phyloP scores from a whole-genome alignment of 2,888 invertebrate species.

The Pseudanteris insignis region DNA sequence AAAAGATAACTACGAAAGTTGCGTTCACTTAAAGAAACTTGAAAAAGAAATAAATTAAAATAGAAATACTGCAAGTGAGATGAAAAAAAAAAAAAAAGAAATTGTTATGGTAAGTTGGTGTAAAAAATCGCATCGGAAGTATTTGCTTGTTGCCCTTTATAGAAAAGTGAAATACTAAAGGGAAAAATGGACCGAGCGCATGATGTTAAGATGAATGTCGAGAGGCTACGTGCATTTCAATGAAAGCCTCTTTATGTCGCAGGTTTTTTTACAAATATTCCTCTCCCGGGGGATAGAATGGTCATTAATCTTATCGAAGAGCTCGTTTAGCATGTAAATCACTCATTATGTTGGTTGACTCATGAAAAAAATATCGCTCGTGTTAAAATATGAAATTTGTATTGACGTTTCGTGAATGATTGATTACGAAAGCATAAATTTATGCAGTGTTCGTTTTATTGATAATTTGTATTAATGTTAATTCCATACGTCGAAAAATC shows the following conservation, averaged over 20 bases:
- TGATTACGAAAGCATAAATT: constrained; percentile 8
- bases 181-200: constrained; percentile 34
- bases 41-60: too few species aligned
- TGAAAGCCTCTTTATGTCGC: constrained; percentile 42
- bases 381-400: constrained; percentile 16
- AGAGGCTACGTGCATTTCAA: constrained; percentile 38
- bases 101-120: too few species aligned
- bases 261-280: constrained; percentile 41
- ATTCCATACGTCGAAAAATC: not conserved
- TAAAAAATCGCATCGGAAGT: too few species aligned
- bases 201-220: constrained; percentile 36
- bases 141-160: too few species aligned
- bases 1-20: too few species aligned
- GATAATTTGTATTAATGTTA: not conserved
- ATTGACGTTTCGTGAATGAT: constrained; percentile 14
- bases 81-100: too few species aligned
- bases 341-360: constrained; percentile 48
- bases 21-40: too few species aligned
- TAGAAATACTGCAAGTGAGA: too few species aligned
- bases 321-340: constrained; percentile 52
- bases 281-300: constrained; percentile 43
- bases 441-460: too few species aligned
- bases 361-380: constrained; percentile 24
- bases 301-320: constrained; percentile 55
- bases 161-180: constrained; percentile 35